These are phyloP conservation scores for Cinclus mexicanus DNA, from an alignment of 2,113 vertebrate genomes.

Conservation along the genomic window DNA sequence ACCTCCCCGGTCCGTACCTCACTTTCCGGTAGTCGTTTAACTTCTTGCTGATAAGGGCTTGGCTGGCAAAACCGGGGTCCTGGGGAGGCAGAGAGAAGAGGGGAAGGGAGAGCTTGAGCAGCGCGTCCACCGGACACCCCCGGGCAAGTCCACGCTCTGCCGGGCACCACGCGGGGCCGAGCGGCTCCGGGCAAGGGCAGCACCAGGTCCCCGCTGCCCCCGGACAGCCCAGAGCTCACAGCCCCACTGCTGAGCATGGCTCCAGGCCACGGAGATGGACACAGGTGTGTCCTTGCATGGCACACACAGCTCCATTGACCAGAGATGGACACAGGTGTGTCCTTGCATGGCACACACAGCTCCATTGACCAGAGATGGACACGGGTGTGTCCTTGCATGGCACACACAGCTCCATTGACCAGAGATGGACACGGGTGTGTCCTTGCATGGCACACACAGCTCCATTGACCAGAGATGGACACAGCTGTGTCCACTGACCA, in stretches of 20 bases:
- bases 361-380: too few species aligned
- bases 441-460: too few species aligned
- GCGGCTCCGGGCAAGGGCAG: background rate
- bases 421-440: too few species aligned
- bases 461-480: too few species aligned
- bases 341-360: too few species aligned
- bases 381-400: fast-evolving
- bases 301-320: too few species aligned
- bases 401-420: too few species aligned
- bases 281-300: fast-evolving
- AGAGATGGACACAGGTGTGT: too few species aligned
- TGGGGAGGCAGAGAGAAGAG: constrained; percentile 67
- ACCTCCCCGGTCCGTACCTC: constrained; percentile 60
- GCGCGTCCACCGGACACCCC: background rate
- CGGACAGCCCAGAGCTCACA: fast-evolving
- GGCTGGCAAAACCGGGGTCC: constrained; percentile 92
- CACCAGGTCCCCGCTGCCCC: background rate
- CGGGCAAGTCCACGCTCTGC: background rate
- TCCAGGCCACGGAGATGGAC: fast-evolving
- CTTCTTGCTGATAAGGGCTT: constrained; percentile 97
- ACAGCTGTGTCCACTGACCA: background rate
- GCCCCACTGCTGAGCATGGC: fast-evolving
- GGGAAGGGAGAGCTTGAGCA: constrained; percentile 56
- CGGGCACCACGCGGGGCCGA: background rate
- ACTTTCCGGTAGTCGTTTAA: constrained; percentile 95